Conservation (phyloP, 2,888 invertebrate species). For the Acholoe squamosa region DNA sequence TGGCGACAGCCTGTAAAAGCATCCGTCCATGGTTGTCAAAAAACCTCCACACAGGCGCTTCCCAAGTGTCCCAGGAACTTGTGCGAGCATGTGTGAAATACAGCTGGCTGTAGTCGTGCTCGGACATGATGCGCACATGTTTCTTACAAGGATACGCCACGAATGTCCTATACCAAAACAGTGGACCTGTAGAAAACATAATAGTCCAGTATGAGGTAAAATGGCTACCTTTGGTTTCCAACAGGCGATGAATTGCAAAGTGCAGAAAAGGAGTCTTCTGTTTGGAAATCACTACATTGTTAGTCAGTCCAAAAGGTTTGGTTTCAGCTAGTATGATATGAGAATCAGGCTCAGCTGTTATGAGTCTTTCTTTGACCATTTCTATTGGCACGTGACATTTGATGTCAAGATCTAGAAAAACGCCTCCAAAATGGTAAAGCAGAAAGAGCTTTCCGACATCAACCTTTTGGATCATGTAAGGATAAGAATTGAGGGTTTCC, state of each 20-base stretch:
- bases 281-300: constrained; percentile 64
- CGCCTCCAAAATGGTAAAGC: constrained; percentile 68
- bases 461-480: constrained; percentile 67
- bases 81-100: constrained; percentile 63
- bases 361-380: background rate
- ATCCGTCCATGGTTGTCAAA: constrained; percentile 37
- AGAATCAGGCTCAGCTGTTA: background rate
- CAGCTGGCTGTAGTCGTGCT: background rate
- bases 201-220: constrained; percentile 68
- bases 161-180: constrained; percentile 63
- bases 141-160: constrained; percentile 39
- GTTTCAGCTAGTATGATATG: constrained; percentile 66
- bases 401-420: constrained; percentile 69
- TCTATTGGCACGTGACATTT: constrained; percentile 28
- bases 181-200: constrained; percentile 68
- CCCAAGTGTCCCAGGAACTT: constrained; percentile 66
- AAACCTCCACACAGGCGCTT: constrained; percentile 64
- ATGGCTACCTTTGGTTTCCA: constrained; percentile 32
- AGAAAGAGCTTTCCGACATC: constrained; percentile 68
- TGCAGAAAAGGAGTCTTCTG: constrained; percentile 60
- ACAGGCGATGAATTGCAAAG: background rate
- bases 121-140: background rate
- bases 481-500: constrained; percentile 64
- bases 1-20: background rate
- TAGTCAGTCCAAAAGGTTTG: constrained; percentile 66